phyloP scores from a whole-genome alignment of 2,888 invertebrate species.

The Ceramica pisi region DNA sequence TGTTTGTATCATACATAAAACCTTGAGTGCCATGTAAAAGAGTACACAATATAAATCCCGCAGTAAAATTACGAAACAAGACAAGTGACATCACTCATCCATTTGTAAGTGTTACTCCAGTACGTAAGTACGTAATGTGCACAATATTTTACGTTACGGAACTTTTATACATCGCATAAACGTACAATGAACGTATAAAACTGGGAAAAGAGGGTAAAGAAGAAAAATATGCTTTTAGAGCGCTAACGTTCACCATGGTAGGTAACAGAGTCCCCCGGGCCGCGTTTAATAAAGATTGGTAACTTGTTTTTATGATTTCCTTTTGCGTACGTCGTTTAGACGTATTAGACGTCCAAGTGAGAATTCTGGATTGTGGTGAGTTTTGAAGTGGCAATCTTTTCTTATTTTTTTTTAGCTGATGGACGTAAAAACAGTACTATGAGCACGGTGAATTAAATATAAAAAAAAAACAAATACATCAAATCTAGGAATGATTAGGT shows the following conservation, averaged over 20 bases:
- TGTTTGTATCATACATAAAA: constrained; percentile 2
- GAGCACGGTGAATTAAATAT: no score
- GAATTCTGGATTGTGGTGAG: constrained; percentile 32
- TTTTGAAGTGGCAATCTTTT: constrained; percentile 7
- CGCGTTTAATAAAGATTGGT: constrained; percentile 75
- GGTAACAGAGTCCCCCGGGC: constrained; percentile 56
- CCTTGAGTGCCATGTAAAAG: constrained; percentile 42
- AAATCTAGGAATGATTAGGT: neutral
- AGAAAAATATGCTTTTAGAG: constrained; percentile 75
- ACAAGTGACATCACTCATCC: constrained; percentile 59
- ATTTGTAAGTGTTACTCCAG: constrained; percentile 62
- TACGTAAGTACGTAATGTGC: constrained; percentile 61
- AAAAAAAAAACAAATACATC: no score
- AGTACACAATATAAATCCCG: constrained; percentile 48
- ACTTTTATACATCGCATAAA: constrained; percentile 73
- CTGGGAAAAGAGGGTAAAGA: constrained; percentile 65
- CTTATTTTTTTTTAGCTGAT: no score
- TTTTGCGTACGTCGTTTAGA: constrained; percentile 56
- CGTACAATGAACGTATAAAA: constrained; percentile 71
- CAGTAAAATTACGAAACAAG: constrained; percentile 54
- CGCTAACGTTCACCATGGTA: constrained; percentile 53
- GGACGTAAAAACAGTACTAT: no score
- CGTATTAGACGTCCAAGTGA: constrained; percentile 33
- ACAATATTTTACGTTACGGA: constrained; percentile 74
- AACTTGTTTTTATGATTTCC: constrained; percentile 76